Base-by-base conservation (phyloP, 2,797 vertebrate species). In the Ctenosaura bakeri region DNA sequence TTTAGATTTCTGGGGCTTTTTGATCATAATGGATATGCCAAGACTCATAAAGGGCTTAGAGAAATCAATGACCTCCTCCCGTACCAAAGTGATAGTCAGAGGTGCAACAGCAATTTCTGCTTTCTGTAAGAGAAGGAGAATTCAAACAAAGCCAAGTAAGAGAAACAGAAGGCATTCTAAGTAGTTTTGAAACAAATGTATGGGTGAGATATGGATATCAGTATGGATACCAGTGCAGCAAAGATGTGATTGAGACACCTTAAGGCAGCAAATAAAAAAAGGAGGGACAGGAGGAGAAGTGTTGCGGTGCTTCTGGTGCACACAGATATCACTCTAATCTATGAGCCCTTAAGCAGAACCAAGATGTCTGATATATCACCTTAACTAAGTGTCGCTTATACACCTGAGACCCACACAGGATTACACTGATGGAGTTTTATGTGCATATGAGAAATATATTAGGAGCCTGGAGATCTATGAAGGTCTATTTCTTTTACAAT, bases 11-110 rank as follows among this genome's bases (percentile, higher is more conserved):
- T 99, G 99, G 29, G 99, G 99, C 94, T 99, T 99, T 97, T 99
- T 99, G 97, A 99, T 99, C 99, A 99, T 99, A 96, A 99, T 99
- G 96, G 99, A 99, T 96, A 99, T 99, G 92, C 99, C 99, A 96
- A 99, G 97, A 95, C 98, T 99, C 99, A 99, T 99, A 97, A 99
- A 99, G 94, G 99, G 99, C 95, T 99, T 99, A 35, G 99, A 99
- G 97, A 99, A 99, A 97, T 99, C 99, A 91, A 99, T 99, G 95
- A 99, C 99, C 96, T 99, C 99, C 96, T 99, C 99, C 95, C 99
- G 97, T 93, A 99, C 99, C 97, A 99, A 97, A 83, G 99, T 99
- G 97, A 99, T 99, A 95, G 99, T 99, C 97, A 99, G 97, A 50
- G 99, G 99, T 83, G 99, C 99, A 95, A 99, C 99, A 29, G 99